Percentiles rank a stretch among this genome's conserved stretches.
Evolutionary conservation across 1,140 invertebrate species (phyloP).

Genomic region (Centruroides sculpturatus): DNA sequence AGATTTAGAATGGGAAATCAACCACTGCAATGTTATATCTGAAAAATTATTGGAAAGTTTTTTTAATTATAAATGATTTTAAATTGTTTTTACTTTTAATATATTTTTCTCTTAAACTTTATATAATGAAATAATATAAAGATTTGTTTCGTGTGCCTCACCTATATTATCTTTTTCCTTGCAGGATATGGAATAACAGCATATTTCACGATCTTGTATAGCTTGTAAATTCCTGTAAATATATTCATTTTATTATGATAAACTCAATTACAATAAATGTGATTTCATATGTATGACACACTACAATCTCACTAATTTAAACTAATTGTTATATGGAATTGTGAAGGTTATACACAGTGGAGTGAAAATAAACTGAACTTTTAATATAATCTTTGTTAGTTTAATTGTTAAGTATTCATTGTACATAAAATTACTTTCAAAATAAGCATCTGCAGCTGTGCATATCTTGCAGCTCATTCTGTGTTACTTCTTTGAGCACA

Average conservation of each 20-base stretch:
- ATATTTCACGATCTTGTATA: conserved; percentile 98
- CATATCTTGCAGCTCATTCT: no score
- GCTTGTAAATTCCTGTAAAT: conserved; percentile 82
- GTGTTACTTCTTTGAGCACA: no score
- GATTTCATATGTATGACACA: no score
- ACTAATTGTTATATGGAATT: no score
- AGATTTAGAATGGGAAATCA: conserved; percentile 95
- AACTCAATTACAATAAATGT: no score
- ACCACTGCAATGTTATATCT: conserved; percentile 98
- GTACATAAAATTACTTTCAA: no score
- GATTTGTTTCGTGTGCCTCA: conserved; percentile 20
- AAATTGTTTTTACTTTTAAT: neutral
- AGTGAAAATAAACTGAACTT: no score
- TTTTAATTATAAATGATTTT: conserved; percentile 1
- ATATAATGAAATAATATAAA: neutral
- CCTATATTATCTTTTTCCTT: conserved; percentile 99
- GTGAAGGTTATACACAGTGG: no score
- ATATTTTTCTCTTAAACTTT: neutral
- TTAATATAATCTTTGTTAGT: no score
- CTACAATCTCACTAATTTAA: no score
- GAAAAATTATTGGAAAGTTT: conserved; percentile 18
- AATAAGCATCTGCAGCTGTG: no score
- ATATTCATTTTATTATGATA: conserved; percentile 1
- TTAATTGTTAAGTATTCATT: no score
- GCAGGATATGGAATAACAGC: conserved; percentile 99